phyloP scores from a whole-genome alignment of 2,113 vertebrate genomes.

The Pipra filicauda region DNA sequence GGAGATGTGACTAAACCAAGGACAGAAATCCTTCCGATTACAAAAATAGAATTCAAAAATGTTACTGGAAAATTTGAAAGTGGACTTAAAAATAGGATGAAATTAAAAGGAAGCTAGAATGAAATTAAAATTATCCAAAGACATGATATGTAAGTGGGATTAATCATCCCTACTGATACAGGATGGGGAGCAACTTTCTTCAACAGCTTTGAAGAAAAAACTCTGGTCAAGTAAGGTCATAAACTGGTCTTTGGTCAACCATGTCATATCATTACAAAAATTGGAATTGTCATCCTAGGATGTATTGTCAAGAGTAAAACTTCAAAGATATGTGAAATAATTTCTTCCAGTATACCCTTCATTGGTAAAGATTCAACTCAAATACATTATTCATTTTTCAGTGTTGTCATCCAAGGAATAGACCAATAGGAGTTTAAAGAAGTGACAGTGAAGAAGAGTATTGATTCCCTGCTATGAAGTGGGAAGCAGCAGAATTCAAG shows the following conservation, averaged over 20 bases:
- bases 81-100: neutral
- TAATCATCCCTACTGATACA: neutral
- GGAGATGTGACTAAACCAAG: neutral
- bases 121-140: neutral
- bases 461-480: neutral
- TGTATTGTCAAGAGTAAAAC: neutral
- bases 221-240: neutral
- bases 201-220: neutral
- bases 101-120: neutral
- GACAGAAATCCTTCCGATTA: neutral
- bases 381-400: neutral
- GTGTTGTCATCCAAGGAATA: neutral
- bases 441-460: neutral
- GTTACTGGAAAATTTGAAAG: neutral
- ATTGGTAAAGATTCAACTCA: neutral
- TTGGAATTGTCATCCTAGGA: neutral
- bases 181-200: neutral
- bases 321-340: neutral
- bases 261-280: neutral
- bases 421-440: neutral
- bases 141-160: neutral
- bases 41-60: neutral
- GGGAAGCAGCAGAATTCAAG: neutral
- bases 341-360: neutral
- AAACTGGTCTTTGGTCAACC: neutral